Evolutionary conservation across 2,888 invertebrate genomes (phyloP), one percentile per base, ranked within the genome.

Genomic region (Melitaea athalia): DNA sequence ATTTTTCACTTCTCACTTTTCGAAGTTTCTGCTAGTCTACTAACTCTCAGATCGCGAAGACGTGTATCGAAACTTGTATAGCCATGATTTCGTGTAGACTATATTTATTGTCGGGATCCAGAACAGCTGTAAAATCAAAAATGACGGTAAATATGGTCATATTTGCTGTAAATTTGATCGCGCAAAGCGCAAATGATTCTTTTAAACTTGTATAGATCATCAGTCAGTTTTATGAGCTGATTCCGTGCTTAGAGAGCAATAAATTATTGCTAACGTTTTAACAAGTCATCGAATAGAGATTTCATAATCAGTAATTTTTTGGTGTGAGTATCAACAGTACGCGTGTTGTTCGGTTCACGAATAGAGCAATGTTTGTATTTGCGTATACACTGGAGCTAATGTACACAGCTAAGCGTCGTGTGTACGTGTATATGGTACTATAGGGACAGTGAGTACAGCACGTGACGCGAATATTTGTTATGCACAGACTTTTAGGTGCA

Each of bases 321-420:
- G 52, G 50, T 17, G 65, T 50, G 43, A 49, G 55, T 45, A 38
- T 17, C 45, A 63, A 61, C 64, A 63, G 63, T 47, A 59, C 64
- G 38, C 62, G 15, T 64, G 64, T 65, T 67, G 62, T 42, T 52
- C 31, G 59, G 59, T 67, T 55, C 33, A 67, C 59, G 63, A 64
- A 67, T 55, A 62, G 67, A 63, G 49, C 67, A 67, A 62, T 67
- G 67, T 69, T 71, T 64, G 71, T 69, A 61, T 69, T 71, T 64
- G 67, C 12, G 49, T 61, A 69, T 59, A 55, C 60, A 15, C 38
- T 57, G 17, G 42, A 53, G 59, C 61, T 68, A 15, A 43, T 62
- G 53, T 60, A 63, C 63, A 42, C 66, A 33, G 8, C 31, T 55
- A 63, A 59, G 42, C 55, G 33, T 33, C 33, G 42, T 15, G 38